These are phyloP conservation scores for Pyxicephalus adspersus DNA, from an alignment of 2,113 vertebrate species.

Conservation along the genomic window DNA sequence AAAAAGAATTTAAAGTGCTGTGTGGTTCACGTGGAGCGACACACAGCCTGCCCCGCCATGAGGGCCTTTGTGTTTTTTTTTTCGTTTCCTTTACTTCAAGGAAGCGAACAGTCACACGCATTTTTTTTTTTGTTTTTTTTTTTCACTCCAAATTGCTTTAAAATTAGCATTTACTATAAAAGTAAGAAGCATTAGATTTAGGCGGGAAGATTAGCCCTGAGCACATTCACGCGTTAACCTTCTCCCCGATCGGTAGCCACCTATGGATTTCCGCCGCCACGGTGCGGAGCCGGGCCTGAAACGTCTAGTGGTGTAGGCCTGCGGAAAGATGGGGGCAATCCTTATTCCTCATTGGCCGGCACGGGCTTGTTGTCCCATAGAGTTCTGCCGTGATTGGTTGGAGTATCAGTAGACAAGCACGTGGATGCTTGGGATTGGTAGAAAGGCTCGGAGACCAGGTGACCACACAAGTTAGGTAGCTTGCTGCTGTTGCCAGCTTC, in stretches of 20 bases:
- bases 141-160: constrained; percentile 66
- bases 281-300: constrained; percentile 1
- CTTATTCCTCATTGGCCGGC: neutral
- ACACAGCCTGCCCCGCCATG: constrained; percentile 47
- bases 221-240: constrained; percentile 49
- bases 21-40: constrained; percentile 22
- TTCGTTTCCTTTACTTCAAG: constrained; percentile 31
- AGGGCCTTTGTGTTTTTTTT: constrained; percentile 22
- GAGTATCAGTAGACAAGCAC: constrained; percentile 49
- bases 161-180: constrained; percentile 71
- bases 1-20: constrained; percentile 52
- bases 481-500: neutral
- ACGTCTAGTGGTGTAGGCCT: constrained; percentile 39
- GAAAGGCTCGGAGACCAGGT: constrained; percentile 10
- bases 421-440: constrained; percentile 10
- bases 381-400: neutral
- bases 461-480: constrained; percentile 1
- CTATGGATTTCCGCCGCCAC: constrained; percentile 33
- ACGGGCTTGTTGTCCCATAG: constrained; percentile 11
- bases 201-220: constrained; percentile 57
- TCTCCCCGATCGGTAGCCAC: constrained; percentile 44
- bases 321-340: neutral
- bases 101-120: constrained; percentile 39
- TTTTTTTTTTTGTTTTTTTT: neutral
- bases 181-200: constrained; percentile 62